These are phyloP conservation scores for Palythoa heliodiscus DNA, from an alignment of 92 coral and sea anemone genomes.

Conservation along the genomic window DNA sequence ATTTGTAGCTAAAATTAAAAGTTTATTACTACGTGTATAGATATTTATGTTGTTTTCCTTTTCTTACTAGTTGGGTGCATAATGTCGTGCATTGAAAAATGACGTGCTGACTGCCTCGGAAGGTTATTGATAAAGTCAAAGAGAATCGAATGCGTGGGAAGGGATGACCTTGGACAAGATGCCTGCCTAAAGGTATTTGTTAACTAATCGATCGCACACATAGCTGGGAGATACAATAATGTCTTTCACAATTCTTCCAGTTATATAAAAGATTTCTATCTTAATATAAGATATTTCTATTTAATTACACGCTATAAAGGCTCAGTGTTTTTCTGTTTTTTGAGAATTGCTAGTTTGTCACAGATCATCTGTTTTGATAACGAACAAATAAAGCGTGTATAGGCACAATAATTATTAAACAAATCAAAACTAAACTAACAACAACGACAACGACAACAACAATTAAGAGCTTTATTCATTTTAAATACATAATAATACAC, in stretches of 20 bases:
- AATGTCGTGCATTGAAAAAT: neutral
- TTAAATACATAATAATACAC: no score
- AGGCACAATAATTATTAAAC: no score
- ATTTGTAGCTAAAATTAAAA: neutral
- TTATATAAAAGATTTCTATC: no score
- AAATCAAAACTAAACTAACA: no score
- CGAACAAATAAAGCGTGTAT: no score
- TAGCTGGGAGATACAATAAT: neutral
- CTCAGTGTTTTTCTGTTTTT: no score
- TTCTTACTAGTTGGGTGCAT: neutral
- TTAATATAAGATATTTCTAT: no score
- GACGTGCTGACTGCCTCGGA: neutral
- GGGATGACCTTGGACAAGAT: neutral
- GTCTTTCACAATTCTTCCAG: neutral
- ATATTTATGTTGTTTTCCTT: neutral
- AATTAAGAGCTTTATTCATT: no score
- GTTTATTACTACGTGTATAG: neutral
- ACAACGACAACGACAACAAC: no score
- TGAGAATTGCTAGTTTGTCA: no score
- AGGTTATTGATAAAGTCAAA: neutral
- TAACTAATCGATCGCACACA: neutral
- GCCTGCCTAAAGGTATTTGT: neutral
- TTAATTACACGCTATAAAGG: no score
- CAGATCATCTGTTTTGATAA: no score
- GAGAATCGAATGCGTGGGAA: neutral